These are phyloP conservation scores for Oeneis ivallda DNA, from an alignment of 2,888 invertebrate species.

Conservation along the genomic window DNA sequence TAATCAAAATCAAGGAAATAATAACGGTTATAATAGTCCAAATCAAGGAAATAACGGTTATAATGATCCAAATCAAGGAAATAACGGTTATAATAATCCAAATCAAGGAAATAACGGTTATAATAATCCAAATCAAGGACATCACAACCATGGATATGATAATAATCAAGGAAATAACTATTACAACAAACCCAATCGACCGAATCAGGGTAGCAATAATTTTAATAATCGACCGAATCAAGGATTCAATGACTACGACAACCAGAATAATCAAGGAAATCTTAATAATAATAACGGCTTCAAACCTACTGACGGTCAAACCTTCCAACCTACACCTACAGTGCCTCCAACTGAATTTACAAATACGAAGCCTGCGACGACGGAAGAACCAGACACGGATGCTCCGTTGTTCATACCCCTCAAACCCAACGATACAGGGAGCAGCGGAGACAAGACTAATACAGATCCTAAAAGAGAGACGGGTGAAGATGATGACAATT, in stretches of 20 bases:
- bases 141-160: constrained; percentile 38
- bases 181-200: constrained; percentile 13
- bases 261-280: constrained; percentile 11
- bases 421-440: constrained; percentile 52
- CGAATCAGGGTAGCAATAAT: constrained; percentile 26
- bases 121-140: constrained; percentile 34
- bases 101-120: constrained; percentile 31
- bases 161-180: constrained; percentile 34
- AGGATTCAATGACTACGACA: neutral
- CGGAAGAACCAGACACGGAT: constrained; percentile 52
- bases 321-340: neutral
- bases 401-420: constrained; percentile 63
- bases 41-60: constrained; percentile 35
- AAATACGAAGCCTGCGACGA: neutral
- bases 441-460: constrained; percentile 49
- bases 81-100: constrained; percentile 32
- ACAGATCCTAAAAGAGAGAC: constrained; percentile 66
- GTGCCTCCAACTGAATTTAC: neutral
- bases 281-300: constrained; percentile 14
- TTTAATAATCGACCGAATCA: constrained; percentile 24
- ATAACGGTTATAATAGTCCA: constrained; percentile 16
- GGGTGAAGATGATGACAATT: constrained; percentile 51
- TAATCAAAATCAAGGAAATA: constrained; percentile 32
- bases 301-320: constrained; percentile 1
- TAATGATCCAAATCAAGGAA: constrained; percentile 33